Evolutionary conservation across 2,113 vertebrate species (phyloP), one percentile per base, ranked within the genome.

Genomic region (Noctilio leporinus): DNA sequence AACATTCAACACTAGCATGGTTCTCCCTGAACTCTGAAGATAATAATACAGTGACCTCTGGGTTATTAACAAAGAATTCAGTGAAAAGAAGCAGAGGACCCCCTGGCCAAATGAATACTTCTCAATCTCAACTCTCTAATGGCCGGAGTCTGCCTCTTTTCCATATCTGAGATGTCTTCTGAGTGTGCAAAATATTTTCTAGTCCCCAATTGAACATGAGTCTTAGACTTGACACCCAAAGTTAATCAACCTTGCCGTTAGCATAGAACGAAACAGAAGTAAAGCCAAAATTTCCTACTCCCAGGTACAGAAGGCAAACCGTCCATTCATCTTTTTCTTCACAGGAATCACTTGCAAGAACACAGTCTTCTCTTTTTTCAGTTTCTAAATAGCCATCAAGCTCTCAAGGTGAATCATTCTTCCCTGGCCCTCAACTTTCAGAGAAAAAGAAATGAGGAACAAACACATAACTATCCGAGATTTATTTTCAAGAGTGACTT

Each of bases 1-100:
- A 7, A 40, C 65, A n/a, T 57, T 51, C 1, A 2, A 55, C 2
- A 17, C 0, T 22, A 69, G 30, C 1, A 1, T 7, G 0, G 6
- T 40, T 38, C 15, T 65, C 77, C 77, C 40, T 10, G 62, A 15
- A 12, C 45, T 24, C 12, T 19, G 55, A 33, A 35, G 49, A 64
- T 17, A 5, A 64, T 17, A 5, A 35, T 0, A 12, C 1, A 0
- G n/a, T 35, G 51, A 69, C 20, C 26, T 38, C 62, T 16, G 12
- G 0, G 33, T 28, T 2, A 8, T 33, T 5, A 89, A 64, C n/a
- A 3, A 59, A 64, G 28, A 70, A 51, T 30, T 19, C 70, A 45
- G 64, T n/a, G 62, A 20, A 35, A 45, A 76, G 82, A 77, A 51
- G 43, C 35, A 67, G 81, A 33, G 43, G 11, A 9, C 57, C 20